Base-by-base conservation (phyloP, 1,140 invertebrate species). In the Eumaeus atala region DNA sequence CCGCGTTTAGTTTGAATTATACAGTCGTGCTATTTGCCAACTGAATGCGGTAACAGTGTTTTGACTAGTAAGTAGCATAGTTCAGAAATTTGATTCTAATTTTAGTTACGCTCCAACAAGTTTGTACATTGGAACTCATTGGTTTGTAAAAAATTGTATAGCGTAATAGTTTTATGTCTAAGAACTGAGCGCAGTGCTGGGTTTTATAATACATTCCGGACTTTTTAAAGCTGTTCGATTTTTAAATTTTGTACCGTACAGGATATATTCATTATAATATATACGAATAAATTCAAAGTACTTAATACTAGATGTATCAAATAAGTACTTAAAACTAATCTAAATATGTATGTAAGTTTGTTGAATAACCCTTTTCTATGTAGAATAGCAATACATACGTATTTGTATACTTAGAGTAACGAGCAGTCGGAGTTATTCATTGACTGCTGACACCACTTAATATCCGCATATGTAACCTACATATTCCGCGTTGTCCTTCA, bases 11-110 rank as follows among this genome's bases (percentile, higher is more conserved):
- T 40, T 53, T 74, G 62, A 78, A 81, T 78, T 79, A 84, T 81
- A 66, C 67, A 79, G 68, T 74, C 66, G 69, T 53, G 51, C 52
- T 51, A 47, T 64, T 63, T 79, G 77, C 77, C 79, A 80, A 77
- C 66, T 65, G 65, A 64, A 67, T 61, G 61, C 61, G 57, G 58
- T 56, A 54, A 44, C 61, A 65, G 62, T 59, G 58, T 62, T 61
- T 60, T 66, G 62, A 61, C 54, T 70, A 67, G 65, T 44, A 66
- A 60, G 59, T 53, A 61, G 53, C 52, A 40, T 53, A 62, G 57
- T 66, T 69, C 57, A 61, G 61, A 58, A 62, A 51, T 60, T 58
- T 59, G 35, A 48, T 58, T 40, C 55, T 57, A 58, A 60, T 62
- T 61, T 63, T 51, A 61, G 48, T 40, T 58, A 51, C 42, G 58